These are phyloP conservation scores for Chironomus striatipennis DNA, from an alignment of 1,140 invertebrate genomes.

Conservation along the genomic window DNA sequence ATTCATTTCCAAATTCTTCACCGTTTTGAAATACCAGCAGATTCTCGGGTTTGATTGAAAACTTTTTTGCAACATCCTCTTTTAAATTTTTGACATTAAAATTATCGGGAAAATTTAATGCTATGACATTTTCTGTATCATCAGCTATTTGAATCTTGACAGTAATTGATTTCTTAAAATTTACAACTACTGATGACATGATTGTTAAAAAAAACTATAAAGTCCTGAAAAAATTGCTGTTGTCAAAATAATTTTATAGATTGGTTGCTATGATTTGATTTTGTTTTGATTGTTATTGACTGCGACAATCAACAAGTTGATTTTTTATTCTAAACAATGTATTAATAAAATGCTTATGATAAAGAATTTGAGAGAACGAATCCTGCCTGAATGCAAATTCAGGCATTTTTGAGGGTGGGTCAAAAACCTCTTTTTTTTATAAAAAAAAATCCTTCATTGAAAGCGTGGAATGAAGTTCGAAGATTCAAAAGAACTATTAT, in stretches of 20 bases:
- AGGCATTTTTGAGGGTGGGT: no score
- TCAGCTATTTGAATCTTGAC: neutral
- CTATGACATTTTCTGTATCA: neutral
- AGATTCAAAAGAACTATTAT: no score
- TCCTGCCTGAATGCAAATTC: no score
- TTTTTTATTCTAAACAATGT: no score
- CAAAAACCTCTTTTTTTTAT: no score
- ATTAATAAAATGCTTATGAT: no score
- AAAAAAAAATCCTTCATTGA: no score
- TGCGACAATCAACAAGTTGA: no score
- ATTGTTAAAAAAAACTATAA: no score
- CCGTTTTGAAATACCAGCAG: conserved; percentile 31
- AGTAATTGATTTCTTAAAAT: neutral
- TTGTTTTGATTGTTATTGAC: neutral
- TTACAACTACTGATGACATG: neutral
- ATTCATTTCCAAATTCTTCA: conserved; percentile 28
- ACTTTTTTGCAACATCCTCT: conserved; percentile 34
- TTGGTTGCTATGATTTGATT: neutral
- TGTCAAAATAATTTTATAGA: neutral
- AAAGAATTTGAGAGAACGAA: no score
- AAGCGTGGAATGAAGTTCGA: no score
- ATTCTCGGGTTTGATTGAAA: conserved; percentile 32
- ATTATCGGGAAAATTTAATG: neutral
- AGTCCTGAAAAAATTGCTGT: neutral
- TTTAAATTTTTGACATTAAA: conserved; percentile 32